Percentiles rank a stretch among this genome's conserved stretches.
phyloP scores from a whole-genome alignment of 2,888 invertebrate genomes.

The Ceratothoa steindachneri region DNA sequence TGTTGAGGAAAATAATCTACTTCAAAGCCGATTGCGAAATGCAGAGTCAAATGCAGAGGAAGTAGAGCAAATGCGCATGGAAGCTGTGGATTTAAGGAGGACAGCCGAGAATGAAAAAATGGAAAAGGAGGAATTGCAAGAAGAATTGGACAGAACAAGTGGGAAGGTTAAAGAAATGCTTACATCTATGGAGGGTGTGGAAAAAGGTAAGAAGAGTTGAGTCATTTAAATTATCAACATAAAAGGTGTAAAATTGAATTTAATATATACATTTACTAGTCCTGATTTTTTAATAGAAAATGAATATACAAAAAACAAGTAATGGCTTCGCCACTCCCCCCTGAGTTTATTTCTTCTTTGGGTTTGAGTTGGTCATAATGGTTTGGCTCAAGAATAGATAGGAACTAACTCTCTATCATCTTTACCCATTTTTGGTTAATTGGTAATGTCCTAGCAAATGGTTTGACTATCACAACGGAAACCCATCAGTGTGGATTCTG shows the following conservation, averaged over 20 bases:
- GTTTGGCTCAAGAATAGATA: too few relatives aligned
- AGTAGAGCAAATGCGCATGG: conserved; percentile 49
- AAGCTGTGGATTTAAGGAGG: conserved; percentile 56
- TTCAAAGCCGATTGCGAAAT: conserved; percentile 58
- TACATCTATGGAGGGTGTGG: conserved; percentile 49
- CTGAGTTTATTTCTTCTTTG: too few relatives aligned
- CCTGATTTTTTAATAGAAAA: not conserved
- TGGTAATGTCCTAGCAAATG: too few relatives aligned
- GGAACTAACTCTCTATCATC: too few relatives aligned
- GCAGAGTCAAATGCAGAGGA: conserved; percentile 33
- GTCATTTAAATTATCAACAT: too few relatives aligned
- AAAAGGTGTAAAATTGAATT: too few relatives aligned
- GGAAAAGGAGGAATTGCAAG: conserved; percentile 68
- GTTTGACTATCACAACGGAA: too few relatives aligned
- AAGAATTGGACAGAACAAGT: conserved; percentile 70
- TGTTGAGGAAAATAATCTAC: conserved; percentile 62
- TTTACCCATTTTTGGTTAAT: too few relatives aligned
- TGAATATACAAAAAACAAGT: too few relatives aligned
- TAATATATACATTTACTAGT: not conserved
- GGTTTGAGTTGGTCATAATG: too few relatives aligned
- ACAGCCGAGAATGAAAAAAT: conserved; percentile 66
- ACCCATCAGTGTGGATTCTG: too few relatives aligned
- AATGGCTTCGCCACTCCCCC: too few relatives aligned
- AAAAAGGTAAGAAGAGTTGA: conserved; percentile 36
- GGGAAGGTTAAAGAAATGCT: conserved; percentile 48